These are phyloP conservation scores for Hydrochoerus hydrochaeris DNA, from an alignment of 2,113 vertebrate species.

Conservation along the genomic window DNA sequence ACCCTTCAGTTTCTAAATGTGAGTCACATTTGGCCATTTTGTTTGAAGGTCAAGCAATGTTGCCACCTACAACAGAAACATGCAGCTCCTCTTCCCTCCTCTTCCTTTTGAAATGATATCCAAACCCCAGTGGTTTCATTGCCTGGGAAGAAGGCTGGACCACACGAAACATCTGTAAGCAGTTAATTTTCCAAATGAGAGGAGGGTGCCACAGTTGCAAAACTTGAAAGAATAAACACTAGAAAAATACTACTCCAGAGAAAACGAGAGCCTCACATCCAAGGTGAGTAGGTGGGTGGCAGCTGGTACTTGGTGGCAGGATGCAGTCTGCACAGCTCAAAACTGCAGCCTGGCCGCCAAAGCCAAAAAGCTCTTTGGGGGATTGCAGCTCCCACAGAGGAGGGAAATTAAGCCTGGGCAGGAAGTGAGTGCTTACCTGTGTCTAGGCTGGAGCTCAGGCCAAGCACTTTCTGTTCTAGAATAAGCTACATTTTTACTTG, in stretches of 20 bases:
- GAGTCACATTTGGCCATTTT: slow-evolving; percentile 72
- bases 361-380: neutral
- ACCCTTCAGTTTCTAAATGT: slow-evolving; percentile 72
- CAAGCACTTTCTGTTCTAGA: neutral
- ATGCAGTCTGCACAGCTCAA: slow-evolving; percentile 62
- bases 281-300: slow-evolving; percentile 74
- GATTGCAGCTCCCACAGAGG: neutral
- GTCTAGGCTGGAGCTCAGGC: neutral
- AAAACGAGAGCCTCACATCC: slow-evolving; percentile 77
- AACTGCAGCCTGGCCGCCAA: neutral
- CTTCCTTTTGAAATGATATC: slow-evolving; percentile 73
- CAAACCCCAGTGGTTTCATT: slow-evolving; percentile 77
- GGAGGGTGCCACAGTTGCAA: slow-evolving; percentile 85
- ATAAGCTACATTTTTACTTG: neutral
- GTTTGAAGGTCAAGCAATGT: slow-evolving; percentile 70
- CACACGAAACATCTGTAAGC: slow-evolving; percentile 86
- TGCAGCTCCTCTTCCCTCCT: slow-evolving; percentile 1
- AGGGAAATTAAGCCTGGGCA: neutral
- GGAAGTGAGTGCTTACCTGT: neutral
- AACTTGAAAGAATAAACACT: slow-evolving; percentile 85
- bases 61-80: slow-evolving; percentile 76
- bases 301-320: slow-evolving; percentile 39
- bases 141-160: slow-evolving; percentile 79
- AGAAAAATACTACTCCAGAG: slow-evolving; percentile 83
- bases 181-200: slow-evolving; percentile 88